phyloP scores from a whole-genome alignment of 1,140 invertebrate genomes.

The Limonius californicus region DNA sequence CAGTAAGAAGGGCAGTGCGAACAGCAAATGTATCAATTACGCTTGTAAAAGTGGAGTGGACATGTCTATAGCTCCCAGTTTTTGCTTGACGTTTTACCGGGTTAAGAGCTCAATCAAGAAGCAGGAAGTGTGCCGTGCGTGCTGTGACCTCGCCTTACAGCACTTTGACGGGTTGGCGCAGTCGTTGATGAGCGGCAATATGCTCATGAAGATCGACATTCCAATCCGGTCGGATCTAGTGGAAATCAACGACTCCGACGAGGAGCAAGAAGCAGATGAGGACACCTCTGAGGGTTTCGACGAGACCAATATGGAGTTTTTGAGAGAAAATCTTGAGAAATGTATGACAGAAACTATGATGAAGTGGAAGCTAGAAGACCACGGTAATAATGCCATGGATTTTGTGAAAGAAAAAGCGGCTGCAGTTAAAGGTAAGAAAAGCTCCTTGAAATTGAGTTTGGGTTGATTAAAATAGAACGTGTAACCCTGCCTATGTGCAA shows the following conservation, averaged over 20 bases:
- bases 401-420: constrained; percentile 32
- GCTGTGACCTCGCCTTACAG: constrained; percentile 46
- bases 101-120: constrained; percentile 49
- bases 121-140: constrained; percentile 50
- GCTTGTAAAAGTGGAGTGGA: constrained; percentile 48
- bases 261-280: constrained; percentile 47
- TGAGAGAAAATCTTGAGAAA: constrained; percentile 50
- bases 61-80: constrained; percentile 49
- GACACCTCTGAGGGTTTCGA: constrained; percentile 36
- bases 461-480: too few relatives aligned
- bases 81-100: constrained; percentile 53
- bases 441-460: too few relatives aligned
- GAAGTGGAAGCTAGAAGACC: constrained; percentile 49
- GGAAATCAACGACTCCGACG: constrained; percentile 56
- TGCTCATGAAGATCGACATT: constrained; percentile 49
- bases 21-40: constrained; percentile 54
- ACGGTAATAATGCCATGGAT: constrained; percentile 41
- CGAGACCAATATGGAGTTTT: constrained; percentile 43
- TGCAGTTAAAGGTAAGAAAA: constrained; percentile 32
- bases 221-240: constrained; percentile 51
- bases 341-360: constrained; percentile 47
- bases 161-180: constrained; percentile 43
- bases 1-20: constrained; percentile 28
- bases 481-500: too few relatives aligned
- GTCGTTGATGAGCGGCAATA: constrained; percentile 44